A percentile compares a stretch with the other conserved stretches of the same genome.
These are phyloP conservation scores for Aleadryas rufinucha DNA, from an alignment of 2,113 vertebrate genomes.

Conservation along the genomic window DNA sequence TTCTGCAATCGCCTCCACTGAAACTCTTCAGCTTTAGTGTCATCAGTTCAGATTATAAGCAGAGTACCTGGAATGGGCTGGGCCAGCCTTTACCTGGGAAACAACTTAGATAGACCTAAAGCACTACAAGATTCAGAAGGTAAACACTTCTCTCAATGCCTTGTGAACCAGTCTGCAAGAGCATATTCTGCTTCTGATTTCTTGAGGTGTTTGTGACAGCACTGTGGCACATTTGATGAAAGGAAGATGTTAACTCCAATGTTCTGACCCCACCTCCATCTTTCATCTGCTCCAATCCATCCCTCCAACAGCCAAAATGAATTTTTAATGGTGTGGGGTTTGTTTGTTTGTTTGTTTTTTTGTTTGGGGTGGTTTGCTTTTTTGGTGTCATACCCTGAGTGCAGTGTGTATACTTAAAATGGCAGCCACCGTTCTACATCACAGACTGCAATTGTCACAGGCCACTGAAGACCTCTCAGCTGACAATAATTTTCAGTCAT, in stretches of 20 bases:
- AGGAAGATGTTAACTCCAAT: not conserved
- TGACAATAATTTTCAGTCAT: slow-evolving; percentile 1
- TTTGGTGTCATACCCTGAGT: not conserved
- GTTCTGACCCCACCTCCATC: not conserved
- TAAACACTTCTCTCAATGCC: rapidly evolving
- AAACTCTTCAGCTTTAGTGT: not conserved
- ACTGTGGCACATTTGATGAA: not conserved
- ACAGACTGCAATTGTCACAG: not conserved
- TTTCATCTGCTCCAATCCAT: not conserved
- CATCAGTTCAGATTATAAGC: not conserved
- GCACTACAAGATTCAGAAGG: not conserved
- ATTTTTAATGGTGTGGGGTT: not conserved
- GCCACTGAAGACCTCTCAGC: not conserved
- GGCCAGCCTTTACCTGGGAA: not conserved
- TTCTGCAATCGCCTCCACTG: not conserved
- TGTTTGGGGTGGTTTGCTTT: not conserved
- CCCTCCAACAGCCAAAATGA: not conserved
- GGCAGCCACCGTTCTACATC: not conserved
- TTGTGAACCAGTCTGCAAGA: not conserved
- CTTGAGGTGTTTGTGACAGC: not conserved
- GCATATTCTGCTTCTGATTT: not conserved
- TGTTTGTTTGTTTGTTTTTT: not conserved
- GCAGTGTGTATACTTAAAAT: not conserved
- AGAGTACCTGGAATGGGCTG: not conserved
- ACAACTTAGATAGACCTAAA: not conserved